Base-by-base conservation (phyloP, 2,797 vertebrate species). In the Catharus ustulatus region DNA sequence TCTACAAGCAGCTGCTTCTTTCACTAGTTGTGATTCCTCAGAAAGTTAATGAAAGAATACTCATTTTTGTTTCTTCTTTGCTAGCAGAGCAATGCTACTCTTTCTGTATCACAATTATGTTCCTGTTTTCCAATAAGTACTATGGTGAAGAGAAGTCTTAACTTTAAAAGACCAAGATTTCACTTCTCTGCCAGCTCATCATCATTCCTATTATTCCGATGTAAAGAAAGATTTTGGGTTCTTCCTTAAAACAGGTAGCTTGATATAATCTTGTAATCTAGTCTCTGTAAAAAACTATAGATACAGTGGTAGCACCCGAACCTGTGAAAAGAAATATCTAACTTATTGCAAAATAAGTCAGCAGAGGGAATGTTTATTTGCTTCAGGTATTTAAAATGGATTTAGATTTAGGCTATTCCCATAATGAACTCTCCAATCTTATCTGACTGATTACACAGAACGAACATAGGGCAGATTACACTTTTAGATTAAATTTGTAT, bases 231-330 rank as follows among this genome's bases (percentile, higher is more conserved):
- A 30, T 64, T 81, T 71, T 68, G 30, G 9, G 24, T 23, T 72
- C 27, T 48, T 23, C 24, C 29, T 81, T 75, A 38, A 76, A 58
- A 73, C 11, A 64, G 10, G 21, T 30, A 51, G 10, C 9, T 40
- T 17, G 2, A 75, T 48, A 79, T 3, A 6, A 0, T 1, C 2
- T 30, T 11, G 11, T 16, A 54, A 87, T 14, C 15, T 68, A 61
- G 12, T 36, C 26, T 66, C 20, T 38, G n/a, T 55, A 84, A 82
- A 89, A 52, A 29, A 34, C 11, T 72, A 20, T 32, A 83, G 54
- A 48, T 71, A 59, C 13, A 58, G 13, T 29, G 19, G 21, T 22
- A 73, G 8, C 42, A 86, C 29, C 38, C 52, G 66, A 82, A 73
- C n/a, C 38, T 15, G 46, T 92, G 24, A 69, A 27, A 22, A 78